Evolutionary conservation across 2,113 vertebrate genomes (phyloP), one percentile per base, ranked within the genome.

Genomic region (Trematomus loennbergii): DNA sequence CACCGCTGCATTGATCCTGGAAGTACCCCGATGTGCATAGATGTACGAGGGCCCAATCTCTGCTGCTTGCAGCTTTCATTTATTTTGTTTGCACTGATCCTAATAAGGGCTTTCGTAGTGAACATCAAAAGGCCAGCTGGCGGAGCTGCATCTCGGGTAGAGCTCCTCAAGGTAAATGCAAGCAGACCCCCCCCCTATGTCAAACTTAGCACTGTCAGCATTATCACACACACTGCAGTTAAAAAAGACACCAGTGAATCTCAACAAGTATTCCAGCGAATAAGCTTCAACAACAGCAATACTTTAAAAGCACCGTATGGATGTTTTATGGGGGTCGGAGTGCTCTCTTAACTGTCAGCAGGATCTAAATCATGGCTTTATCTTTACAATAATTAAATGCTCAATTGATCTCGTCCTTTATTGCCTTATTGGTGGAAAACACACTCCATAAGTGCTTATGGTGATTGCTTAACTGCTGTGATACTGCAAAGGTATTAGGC

Each of bases 361-460:
- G n/a, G 40, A 75, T 60, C 63, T 86, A 91, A 90, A 92, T 89
- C 66, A 87, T 49, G 20, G 25, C 69, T 89, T 81, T 67, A 65
- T 91, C 82, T 89, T 88, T 90, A 81, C 60, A 83, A 88, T 81
- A 84, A 91, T 90, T 76, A 88, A 92, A 92, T 66, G 73, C 82
- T 78, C 84, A 89, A 79, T 89, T 89, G 84, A 85, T 84, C 68
- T 78, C 54, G 22, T 72, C 77, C 72, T 81, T 92, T 69, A 87
- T 87, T 78, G 80, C 77, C 74, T 77, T 81, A 45, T 72, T 89
- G 78, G 68, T 63, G 52, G 69, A 90, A 88, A 87, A 82, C 63
- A 55, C 69, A 48, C 69, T 68, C 58, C n/a, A 55, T 72, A 54
- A 82, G 78, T 68, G 61, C 50, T 80, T 55, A 74, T 57, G 78